Percentiles rank a stretch among this genome's conserved stretches.
These are phyloP conservation scores for Procambarus clarkii DNA, from an alignment of 1,140 invertebrate genomes.

Conservation along the genomic window DNA sequence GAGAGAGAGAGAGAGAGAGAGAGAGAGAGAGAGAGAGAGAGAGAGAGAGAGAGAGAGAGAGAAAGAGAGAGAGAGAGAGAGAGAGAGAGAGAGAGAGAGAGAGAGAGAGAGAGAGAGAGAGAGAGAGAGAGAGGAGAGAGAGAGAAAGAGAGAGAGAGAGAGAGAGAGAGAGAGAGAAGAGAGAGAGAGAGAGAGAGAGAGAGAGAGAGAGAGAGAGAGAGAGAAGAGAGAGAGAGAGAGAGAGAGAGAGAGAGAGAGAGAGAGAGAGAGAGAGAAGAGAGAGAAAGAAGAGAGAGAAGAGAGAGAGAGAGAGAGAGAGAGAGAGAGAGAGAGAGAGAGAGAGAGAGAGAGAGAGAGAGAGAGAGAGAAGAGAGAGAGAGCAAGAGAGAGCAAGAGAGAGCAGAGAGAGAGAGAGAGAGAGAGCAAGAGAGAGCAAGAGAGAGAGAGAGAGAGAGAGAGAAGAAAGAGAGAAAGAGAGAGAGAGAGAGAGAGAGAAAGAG, in stretches of 20 bases:
- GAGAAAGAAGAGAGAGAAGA: background rate
- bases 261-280: background rate
- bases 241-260: background rate
- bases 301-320: no score
- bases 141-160: no score
- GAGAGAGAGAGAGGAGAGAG: background rate
- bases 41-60: slow-evolving; percentile 1
- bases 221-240: background rate
- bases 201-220: background rate
- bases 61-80: no score
- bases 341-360: no score
- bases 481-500: no score
- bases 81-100: background rate
- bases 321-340: no score
- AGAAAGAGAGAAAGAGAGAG: no score
- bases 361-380: no score
- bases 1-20: background rate
- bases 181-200: background rate
- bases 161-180: background rate
- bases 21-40: background rate
- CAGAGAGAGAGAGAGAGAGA: no score
- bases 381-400: no score
- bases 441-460: no score
- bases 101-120: slow-evolving; percentile 8
- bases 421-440: no score